Base-by-base conservation (phyloP, 2,113 vertebrate genomes). In the Serilophus lunatus region DNA sequence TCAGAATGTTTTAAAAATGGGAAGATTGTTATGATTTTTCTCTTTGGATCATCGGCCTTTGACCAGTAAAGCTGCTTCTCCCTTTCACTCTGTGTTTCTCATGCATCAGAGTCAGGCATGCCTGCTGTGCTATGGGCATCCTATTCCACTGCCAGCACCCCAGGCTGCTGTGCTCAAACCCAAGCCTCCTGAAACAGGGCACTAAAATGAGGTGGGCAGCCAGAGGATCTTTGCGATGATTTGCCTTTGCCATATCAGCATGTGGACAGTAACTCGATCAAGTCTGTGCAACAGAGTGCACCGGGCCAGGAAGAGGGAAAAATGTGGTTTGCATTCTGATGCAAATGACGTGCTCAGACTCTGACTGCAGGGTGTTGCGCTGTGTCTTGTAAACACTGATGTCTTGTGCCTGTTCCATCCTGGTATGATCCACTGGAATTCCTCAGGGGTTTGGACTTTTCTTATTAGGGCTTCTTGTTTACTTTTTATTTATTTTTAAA, bases 351-450 rank as follows among this genome's bases (percentile, higher is more conserved):
- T 22, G 75, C 72, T 74, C 86, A 19, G 50, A 36, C 68, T 76
- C 74, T 1, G 8, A 68, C 51, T 83, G 36, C 2, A 1, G 26
- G 1, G 0, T 33, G 50, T 29, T 66, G 24, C 4, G 8, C 3
- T 40, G 2, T 14, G 45, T 49, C 89, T 72, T 70, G 49, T 35
- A 64, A 77, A 57, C 24, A 56, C 10, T 26, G 63, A 26, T 63
- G 51, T 31, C n/a, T 76, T 42, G 31, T 80, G 56, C 29, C 36
- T 76, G n/a, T 78, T 85, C n/a, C 23, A 54, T 49, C 45, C 44
- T 66, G 68, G 69, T 66, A 56, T 3, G 6, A 72, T 54, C 69
- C n/a, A 1, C 40, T 42, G 35, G 26, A 33, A n/a, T 63, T 72
- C 44, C 71, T 94, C 12, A 24, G 44, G 9, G 4, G 2, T 1